Conservation (phyloP, 1,140 invertebrate species). For the Drosophila trapezifrons region DNA sequence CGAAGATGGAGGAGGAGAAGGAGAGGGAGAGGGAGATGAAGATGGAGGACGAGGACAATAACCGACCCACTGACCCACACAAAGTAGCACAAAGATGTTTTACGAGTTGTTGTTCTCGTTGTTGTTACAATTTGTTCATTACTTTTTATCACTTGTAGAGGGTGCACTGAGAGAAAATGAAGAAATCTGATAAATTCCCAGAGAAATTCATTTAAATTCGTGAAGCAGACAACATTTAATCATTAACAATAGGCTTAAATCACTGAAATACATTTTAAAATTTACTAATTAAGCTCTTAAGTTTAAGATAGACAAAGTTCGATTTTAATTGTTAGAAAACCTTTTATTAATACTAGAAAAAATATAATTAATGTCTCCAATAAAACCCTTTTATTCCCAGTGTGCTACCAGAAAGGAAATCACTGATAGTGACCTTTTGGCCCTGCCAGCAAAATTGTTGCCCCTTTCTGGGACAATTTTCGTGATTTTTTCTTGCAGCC, state of each 20-base stretch:
- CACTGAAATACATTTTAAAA: background rate
- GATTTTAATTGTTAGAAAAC: no score
- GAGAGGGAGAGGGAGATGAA: constrained; percentile 6
- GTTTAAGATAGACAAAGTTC: no score
- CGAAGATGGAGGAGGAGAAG: constrained; percentile 7
- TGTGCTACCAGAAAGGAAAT: background rate
- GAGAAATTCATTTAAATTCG: background rate
- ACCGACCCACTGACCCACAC: constrained; percentile 77
- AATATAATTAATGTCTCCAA: no score
- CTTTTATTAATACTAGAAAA: no score
- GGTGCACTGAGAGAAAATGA: background rate
- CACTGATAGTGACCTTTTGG: constrained; percentile 50
- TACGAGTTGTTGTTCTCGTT: constrained; percentile 54
- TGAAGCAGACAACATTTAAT: background rate
- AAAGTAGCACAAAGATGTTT: constrained; percentile 81
- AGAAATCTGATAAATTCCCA: background rate
- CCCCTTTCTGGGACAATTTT: constrained; percentile 52
- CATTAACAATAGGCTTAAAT: background rate
- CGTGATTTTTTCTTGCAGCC: constrained; percentile 1
- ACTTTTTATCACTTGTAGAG: constrained; percentile 76
- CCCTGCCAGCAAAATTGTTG: constrained; percentile 70
- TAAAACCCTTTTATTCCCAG: background rate
- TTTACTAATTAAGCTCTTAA: no score
- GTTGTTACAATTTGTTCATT: constrained; percentile 79
- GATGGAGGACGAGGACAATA: constrained; percentile 39